These are phyloP conservation scores for Lepidocyrtoides sp. DNA, from an alignment of 2,888 invertebrate species.

Conservation along the genomic window DNA sequence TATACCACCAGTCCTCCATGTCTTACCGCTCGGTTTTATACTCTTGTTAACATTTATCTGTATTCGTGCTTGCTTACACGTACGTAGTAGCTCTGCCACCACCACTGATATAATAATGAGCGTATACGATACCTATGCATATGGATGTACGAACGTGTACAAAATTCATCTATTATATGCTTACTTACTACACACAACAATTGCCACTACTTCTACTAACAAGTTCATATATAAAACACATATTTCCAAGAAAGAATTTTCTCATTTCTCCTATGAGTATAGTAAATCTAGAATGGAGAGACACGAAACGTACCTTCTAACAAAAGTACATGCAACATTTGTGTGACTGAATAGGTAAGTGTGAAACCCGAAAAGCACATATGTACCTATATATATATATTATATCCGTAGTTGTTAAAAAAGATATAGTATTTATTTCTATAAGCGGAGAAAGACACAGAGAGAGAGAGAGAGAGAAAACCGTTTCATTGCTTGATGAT, in stretches of 20 bases:
- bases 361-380: constrained; percentile 42
- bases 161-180: not conserved
- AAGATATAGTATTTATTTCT: not conserved
- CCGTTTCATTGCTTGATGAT: constrained; percentile 54
- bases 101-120: not conserved
- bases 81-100: constrained; percentile 5
- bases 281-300: constrained; percentile 43
- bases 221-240: constrained; percentile 28
- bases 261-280: not conserved
- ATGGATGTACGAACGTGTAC: not conserved
- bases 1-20: not conserved
- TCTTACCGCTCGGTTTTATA: constrained; percentile 38
- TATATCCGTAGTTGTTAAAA: not conserved
- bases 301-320: constrained; percentile 45
- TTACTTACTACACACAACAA: not conserved
- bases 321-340: constrained; percentile 14
- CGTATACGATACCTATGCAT: not conserved
- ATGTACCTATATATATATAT: no score
- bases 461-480: constrained; percentile 31
- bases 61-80: constrained; percentile 58
- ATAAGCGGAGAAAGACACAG: not conserved
- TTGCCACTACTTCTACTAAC: not conserved
- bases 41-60: constrained; percentile 70
- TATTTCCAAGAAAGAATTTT: constrained; percentile 43
- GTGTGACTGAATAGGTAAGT: constrained; percentile 42